phyloP scores from a whole-genome alignment of 2,888 invertebrate species.

The Caenorhabditis doughertyi region DNA sequence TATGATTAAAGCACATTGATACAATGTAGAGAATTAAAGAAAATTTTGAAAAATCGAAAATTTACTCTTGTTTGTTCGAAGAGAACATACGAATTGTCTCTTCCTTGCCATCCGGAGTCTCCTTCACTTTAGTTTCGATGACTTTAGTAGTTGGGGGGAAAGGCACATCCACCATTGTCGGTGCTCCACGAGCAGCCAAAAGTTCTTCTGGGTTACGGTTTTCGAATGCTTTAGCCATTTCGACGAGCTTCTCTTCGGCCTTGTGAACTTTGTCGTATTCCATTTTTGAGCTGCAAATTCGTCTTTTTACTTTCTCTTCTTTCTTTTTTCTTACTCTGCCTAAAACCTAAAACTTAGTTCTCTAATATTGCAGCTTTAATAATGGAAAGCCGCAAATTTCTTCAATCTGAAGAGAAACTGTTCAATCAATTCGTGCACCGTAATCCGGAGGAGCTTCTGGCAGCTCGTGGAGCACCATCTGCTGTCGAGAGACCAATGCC shows the following conservation, averaged over 20 bases:
- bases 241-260: constrained; percentile 18
- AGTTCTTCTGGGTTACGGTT: constrained; percentile 18
- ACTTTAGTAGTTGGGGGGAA: constrained; percentile 18
- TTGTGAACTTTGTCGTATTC: constrained; percentile 11
- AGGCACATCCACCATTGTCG: constrained; percentile 2
- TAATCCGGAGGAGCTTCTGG: background rate
- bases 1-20: constrained; percentile 7
- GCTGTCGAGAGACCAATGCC: background rate
- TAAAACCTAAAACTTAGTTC: background rate
- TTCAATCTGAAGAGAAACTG: background rate
- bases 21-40: constrained; percentile 2
- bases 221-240: background rate
- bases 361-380: background rate
- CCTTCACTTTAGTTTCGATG: background rate
- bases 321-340: background rate
- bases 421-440: background rate
- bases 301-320: background rate
- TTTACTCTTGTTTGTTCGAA: constrained; percentile 21
- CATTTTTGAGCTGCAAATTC: background rate
- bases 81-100: constrained; percentile 21
- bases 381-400: background rate
- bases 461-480: background rate
- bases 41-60: constrained; percentile 2
- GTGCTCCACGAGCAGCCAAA: constrained; percentile 25
- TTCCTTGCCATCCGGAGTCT: constrained; percentile 9